Evolutionary conservation across 2,888 invertebrate species (phyloP).

Genomic region (Tipula lateralis): DNA sequence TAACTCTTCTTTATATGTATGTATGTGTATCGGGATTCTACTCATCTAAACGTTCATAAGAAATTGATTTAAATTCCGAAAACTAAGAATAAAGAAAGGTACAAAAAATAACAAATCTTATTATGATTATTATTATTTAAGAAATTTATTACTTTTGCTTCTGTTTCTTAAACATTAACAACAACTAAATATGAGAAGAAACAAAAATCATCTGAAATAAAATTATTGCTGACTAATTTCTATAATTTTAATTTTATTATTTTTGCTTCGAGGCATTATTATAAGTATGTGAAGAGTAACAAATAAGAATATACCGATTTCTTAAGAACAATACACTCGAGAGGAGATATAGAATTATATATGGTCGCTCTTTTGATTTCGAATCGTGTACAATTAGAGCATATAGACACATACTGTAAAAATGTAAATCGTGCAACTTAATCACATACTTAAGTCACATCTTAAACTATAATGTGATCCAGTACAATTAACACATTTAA

Average conservation of each 20-base stretch:
- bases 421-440: not conserved
- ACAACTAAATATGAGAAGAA: not conserved
- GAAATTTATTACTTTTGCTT: conserved; percentile 11
- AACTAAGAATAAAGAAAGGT: not conserved
- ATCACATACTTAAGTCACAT: not conserved
- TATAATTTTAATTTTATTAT: conserved; percentile 24
- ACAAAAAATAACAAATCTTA: not conserved
- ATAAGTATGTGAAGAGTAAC: conserved; percentile 1
- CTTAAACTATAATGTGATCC: too few relatives aligned
- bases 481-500: too few relatives aligned
- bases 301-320: conserved; percentile 24
- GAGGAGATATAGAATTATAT: not conserved
- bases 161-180: not conserved
- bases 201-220: not conserved
- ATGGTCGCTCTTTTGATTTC: not conserved
- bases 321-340: not conserved
- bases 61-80: conserved; percentile 16
- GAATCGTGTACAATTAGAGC: not conserved
- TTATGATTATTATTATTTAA: not conserved
- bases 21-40: not conserved
- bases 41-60: not conserved
- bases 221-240: conserved; percentile 24
- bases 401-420: not conserved
- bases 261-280: conserved; percentile 1
- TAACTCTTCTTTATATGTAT: not conserved